Conservation (phyloP, 2,888 invertebrate species). For the Craniophora ligustri region DNA sequence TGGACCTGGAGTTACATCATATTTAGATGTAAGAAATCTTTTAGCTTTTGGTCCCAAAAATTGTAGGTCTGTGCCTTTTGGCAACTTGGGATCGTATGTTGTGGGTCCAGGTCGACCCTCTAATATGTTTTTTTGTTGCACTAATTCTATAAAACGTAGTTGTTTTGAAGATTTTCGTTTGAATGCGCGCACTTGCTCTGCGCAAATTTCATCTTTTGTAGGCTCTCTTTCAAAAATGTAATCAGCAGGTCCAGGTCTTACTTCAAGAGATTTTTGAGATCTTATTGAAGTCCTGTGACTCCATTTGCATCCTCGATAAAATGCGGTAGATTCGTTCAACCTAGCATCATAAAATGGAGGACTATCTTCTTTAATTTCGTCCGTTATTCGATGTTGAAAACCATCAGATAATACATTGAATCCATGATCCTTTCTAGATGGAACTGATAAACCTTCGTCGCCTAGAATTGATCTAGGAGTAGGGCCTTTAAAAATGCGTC, state of each 20-base stretch:
- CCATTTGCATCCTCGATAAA: slow-evolving; percentile 83
- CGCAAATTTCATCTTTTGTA: slow-evolving; percentile 61
- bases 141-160: slow-evolving; percentile 74
- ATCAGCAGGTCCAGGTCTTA: slow-evolving; percentile 74
- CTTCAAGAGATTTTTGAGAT: slow-evolving; percentile 43
- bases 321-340: slow-evolving; percentile 69
- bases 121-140: slow-evolving; percentile 68
- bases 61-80: slow-evolving; percentile 62
- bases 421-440: slow-evolving; percentile 64
- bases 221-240: slow-evolving; percentile 63
- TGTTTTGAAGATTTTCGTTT: slow-evolving; percentile 74
- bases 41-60: slow-evolving; percentile 67
- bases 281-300: slow-evolving; percentile 70
- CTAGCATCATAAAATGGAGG: slow-evolving; percentile 73
- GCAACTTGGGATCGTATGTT: slow-evolving; percentile 65
- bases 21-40: slow-evolving; percentile 60
- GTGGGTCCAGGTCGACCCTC: slow-evolving; percentile 75
- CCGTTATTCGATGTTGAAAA: slow-evolving; percentile 51
- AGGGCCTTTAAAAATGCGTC: slow-evolving; percentile 69
- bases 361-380: slow-evolving; percentile 45
- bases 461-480: slow-evolving; percentile 55
- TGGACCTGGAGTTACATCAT: slow-evolving; percentile 69
- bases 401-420: slow-evolving; percentile 59
- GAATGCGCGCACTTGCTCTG: slow-evolving; percentile 68
- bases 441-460: slow-evolving; percentile 60